Percentiles rank a stretch among this genome's conserved stretches.
These are phyloP conservation scores for Hozukius guyotensis DNA, from an alignment of 2,797 vertebrate species.

Conservation along the genomic window DNA sequence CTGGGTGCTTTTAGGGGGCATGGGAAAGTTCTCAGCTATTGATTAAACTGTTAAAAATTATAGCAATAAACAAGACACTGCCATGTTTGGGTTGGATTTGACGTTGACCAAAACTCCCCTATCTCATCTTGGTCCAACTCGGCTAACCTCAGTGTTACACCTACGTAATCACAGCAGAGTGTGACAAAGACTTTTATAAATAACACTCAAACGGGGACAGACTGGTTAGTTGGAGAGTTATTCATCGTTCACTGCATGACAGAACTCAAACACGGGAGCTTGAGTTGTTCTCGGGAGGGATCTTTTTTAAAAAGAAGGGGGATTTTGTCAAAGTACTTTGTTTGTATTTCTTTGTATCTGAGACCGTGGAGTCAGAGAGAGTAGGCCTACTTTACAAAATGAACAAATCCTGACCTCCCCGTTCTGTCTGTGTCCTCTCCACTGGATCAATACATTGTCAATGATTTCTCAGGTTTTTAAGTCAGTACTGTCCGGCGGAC, in stretches of 20 bases:
- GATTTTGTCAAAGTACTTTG: not conserved
- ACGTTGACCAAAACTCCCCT: not conserved
- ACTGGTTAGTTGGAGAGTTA: not conserved
- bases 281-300: not conserved
- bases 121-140: not conserved
- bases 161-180: not conserved
- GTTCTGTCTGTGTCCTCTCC: not conserved
- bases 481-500: not conserved
- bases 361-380: not conserved
- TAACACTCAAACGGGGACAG: not conserved
- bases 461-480: conserved; percentile 21
- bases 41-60: not conserved
- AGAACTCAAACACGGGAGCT: not conserved
- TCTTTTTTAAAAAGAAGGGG: not conserved
- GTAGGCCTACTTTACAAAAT: not conserved
- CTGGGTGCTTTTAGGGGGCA: not conserved
- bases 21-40: conserved; percentile 3
- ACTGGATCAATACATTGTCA: conserved; percentile 16
- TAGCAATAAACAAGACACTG: not conserved
- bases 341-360: not conserved
- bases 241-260: not conserved
- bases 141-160: not conserved
- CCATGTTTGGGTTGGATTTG: not conserved
- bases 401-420: not conserved
- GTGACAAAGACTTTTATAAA: not conserved